Conservation (phyloP, 1,140 invertebrate species). For the Pseudomyrmex cubaensis region DNA sequence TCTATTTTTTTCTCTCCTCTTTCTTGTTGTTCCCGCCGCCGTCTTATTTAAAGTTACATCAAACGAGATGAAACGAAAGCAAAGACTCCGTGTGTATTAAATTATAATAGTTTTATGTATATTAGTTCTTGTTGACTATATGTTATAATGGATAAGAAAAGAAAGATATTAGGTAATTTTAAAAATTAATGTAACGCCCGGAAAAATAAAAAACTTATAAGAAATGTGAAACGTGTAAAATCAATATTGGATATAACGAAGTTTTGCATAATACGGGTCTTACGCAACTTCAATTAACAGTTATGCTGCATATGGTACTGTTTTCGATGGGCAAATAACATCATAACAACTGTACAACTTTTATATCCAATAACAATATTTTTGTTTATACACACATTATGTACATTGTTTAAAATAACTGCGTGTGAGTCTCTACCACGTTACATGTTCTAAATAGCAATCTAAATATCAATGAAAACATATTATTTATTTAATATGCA, state of each 20-base stretch:
- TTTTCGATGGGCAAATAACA: background rate
- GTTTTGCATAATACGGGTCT: background rate
- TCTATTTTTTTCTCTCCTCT: background rate
- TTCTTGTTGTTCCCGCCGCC: slow-evolving; percentile 16
- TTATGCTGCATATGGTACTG: background rate
- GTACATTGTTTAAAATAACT: background rate
- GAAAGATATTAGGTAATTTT: background rate
- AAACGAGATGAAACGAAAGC: background rate
- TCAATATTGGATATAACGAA: slow-evolving; percentile 5
- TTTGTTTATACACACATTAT: background rate
- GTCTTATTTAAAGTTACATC: background rate
- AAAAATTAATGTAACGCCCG: background rate
- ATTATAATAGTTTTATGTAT: background rate
- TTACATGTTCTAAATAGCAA: background rate
- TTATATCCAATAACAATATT: background rate
- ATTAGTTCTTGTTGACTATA: slow-evolving; percentile 12
- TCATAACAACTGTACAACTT: background rate
- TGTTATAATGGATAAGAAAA: background rate
- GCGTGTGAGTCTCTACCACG: too few relatives aligned
- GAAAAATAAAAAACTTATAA: slow-evolving; percentile 6
- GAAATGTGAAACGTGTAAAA: background rate
- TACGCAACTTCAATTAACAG: slow-evolving; percentile 6
- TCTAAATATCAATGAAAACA: background rate
- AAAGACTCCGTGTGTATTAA: background rate
- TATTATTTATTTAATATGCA: background rate